Evolutionary conservation across 2,797 vertebrate genomes (phyloP), one percentile per base, ranked within the genome.

Genomic region (Epinephelus coioides): DNA sequence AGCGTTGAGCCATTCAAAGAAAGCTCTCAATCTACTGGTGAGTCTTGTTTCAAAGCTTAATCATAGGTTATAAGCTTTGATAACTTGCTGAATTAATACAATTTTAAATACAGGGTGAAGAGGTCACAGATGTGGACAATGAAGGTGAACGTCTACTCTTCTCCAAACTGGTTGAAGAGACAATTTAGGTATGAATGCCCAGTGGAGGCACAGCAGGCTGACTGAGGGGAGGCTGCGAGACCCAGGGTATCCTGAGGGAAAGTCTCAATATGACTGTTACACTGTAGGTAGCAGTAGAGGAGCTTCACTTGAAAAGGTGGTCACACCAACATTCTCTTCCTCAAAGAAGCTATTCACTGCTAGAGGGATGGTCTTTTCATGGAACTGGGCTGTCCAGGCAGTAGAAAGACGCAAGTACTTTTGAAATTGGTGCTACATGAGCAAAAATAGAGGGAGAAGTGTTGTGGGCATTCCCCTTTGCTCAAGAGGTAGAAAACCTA

Each of bases 31-130:
- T 66, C 55, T 57, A 63, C 34, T 61, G 12, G 3, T 2, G 3
- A 30, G n/a, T 55, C 69, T 60, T 76, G 51, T 77, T 80, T 67
- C 34, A 50, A 46, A 51, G 14, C 12, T 15, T 34, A 30, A 19
- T 25, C 54, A 2, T 27, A 17, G 18, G 34, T 59, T 18, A 63
- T 46, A 17, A 57, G 69, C 70, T 79, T 78, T 60, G 25, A 38
- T 71, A 53, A 63, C 54, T 63, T 43, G 59, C 51, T 67, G 43
- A 76, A 81, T 77, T 50, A 65, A 70, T 73, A 57, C 2, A 47
- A 49, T 57, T 60, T 18, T 1, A 46, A 69, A 71, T 21, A n/a
- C 25, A 66, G 57, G 38, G 21, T 38, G 51, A 51, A 27, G 27
- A 27, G n/a, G 53, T 60, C 56, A 50, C 43, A 30, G 38, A 68